These are phyloP conservation scores for Xiphophorus birchmanni DNA, from an alignment of 2,797 vertebrate genomes.

Conservation along the genomic window DNA sequence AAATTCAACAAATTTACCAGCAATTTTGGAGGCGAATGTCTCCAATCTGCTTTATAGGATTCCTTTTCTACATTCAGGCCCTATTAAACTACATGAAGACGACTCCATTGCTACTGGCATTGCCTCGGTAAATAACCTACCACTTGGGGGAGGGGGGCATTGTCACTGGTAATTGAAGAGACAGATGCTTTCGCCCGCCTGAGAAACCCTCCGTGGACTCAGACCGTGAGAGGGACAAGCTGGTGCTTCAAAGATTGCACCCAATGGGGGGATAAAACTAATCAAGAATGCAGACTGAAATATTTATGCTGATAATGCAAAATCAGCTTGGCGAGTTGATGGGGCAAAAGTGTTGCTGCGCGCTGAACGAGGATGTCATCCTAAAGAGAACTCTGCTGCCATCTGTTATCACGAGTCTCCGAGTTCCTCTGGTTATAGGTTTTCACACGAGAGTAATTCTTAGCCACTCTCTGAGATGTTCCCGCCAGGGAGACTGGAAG, in stretches of 20 bases:
- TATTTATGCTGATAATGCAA: slow-evolving; percentile 48
- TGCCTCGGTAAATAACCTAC: slow-evolving; percentile 21
- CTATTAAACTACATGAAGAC: neutral
- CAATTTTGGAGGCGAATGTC: neutral
- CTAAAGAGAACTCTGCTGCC: slow-evolving; percentile 21
- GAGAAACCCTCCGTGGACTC: slow-evolving; percentile 32
- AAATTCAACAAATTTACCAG: neutral
- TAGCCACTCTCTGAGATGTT: slow-evolving; percentile 18
- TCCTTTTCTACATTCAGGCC: slow-evolving; percentile 5
- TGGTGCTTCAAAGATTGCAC: slow-evolving; percentile 12
- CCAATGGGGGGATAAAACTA: slow-evolving; percentile 20
- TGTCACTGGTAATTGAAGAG: slow-evolving; percentile 39
- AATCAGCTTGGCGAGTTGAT: slow-evolving; percentile 18
- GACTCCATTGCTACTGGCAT: neutral
- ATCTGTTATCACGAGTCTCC: slow-evolving; percentile 39
- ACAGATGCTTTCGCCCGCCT: slow-evolving; percentile 30
- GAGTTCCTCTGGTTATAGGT: slow-evolving; percentile 21
- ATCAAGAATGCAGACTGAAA: slow-evolving; percentile 20
- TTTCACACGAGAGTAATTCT: slow-evolving; percentile 16
- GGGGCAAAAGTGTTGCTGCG: slow-evolving; percentile 15
- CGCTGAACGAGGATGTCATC: slow-evolving; percentile 35
- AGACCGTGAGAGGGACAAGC: slow-evolving; percentile 23
- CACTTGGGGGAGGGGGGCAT: neutral
- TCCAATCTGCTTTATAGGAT: neutral
- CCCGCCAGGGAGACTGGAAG: slow-evolving; percentile 7